A percentile compares a stretch with the other conserved stretches of the same genome.
These are phyloP conservation scores for Calephelis virginiensis DNA, from an alignment of 1,140 invertebrate species.

Conservation along the genomic window DNA sequence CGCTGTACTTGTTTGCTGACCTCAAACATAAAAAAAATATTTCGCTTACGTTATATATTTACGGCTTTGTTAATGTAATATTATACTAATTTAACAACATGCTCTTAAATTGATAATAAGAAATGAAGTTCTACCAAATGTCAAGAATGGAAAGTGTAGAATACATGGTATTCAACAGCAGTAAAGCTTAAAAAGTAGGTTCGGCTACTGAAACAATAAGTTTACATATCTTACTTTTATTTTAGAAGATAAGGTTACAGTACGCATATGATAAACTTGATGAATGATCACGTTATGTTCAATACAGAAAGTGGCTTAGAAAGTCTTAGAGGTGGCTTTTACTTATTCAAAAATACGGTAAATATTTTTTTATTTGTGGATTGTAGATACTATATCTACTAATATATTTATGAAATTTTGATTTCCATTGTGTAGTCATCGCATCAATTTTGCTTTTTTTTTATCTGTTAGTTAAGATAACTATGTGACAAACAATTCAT, in stretches of 20 bases:
- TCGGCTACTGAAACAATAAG: slow-evolving; percentile 53
- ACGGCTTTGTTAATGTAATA: too few species aligned
- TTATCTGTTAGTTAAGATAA: too few species aligned
- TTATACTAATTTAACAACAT: background rate
- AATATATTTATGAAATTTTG: too few species aligned
- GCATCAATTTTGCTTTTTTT: too few species aligned
- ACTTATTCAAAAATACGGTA: background rate
- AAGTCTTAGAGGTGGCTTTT: slow-evolving; percentile 38
- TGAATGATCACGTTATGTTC: slow-evolving; percentile 56
- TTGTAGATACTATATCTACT: too few species aligned
- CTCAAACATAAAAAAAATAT: too few species aligned
- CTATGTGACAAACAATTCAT: too few species aligned
- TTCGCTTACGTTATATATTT: too few species aligned
- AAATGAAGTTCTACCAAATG: background rate
- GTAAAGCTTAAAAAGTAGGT: background rate
- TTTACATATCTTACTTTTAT: slow-evolving; percentile 52
- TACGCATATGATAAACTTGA: slow-evolving; percentile 55
- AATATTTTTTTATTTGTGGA: background rate
- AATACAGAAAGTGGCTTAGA: slow-evolving; percentile 30
- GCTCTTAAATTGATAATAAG: background rate
- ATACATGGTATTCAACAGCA: background rate
- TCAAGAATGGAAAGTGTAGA: too few species aligned
- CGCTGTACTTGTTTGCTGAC: too few species aligned
- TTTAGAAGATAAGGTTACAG: slow-evolving; percentile 54
- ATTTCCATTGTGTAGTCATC: too few species aligned